Conservation (phyloP, 2,797 vertebrate species). For the Labroides dimidiatus region DNA sequence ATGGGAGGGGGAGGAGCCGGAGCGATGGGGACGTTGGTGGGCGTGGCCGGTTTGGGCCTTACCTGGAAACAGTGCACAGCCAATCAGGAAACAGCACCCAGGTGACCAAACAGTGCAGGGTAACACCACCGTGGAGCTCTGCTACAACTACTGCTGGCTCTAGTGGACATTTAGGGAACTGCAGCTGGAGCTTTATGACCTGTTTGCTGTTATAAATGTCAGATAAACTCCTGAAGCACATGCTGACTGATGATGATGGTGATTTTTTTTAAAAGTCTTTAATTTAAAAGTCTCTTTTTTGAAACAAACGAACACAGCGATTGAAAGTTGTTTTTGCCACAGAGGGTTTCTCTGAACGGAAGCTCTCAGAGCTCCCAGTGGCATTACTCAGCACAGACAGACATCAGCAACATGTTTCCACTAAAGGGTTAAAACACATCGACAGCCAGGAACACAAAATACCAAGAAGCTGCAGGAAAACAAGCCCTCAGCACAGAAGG, state of each 20-base stretch:
- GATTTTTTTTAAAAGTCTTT: no score
- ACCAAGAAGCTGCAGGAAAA: conserved; percentile 77
- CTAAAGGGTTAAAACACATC: conserved; percentile 68
- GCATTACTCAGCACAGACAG: conserved; percentile 55
- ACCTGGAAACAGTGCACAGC: conserved; percentile 83
- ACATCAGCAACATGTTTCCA: conserved; percentile 30
- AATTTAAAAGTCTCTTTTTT: no score
- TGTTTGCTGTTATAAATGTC: no score
- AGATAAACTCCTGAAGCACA: no score
- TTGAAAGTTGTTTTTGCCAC: no score
- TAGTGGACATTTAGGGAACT: no score
- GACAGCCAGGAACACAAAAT: conserved; percentile 77
- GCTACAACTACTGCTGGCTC: not conserved
- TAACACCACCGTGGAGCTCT: conserved; percentile 66
- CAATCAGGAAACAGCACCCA: conserved; percentile 40
- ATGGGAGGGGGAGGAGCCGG: conserved; percentile 97
- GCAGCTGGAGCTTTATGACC: no score
- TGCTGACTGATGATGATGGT: no score
- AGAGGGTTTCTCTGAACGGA: no score
- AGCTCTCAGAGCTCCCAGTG: conserved; percentile 60
- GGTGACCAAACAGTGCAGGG: conserved; percentile 29
- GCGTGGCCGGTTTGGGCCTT: conserved; percentile 91
- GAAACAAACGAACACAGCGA: no score
- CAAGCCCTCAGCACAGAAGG: conserved; percentile 59
- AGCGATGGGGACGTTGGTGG: conserved; percentile 97